Evolutionary conservation across 2,797 vertebrate species (phyloP), one percentile per base, ranked within the genome.

Genomic region (Sylvilagus floridanus): DNA sequence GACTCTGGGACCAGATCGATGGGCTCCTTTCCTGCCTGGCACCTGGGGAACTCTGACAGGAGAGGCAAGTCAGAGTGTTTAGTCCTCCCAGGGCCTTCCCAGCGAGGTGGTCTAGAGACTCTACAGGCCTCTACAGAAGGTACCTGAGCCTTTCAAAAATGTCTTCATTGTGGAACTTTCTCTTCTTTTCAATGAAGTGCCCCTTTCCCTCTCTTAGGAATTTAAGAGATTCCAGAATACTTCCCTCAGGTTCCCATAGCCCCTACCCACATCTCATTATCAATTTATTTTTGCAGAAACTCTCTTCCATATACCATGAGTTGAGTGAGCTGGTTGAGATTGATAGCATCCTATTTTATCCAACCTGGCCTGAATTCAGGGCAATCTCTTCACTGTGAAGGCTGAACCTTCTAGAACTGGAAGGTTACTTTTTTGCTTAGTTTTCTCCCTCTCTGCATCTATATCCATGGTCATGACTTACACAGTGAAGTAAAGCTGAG

Each of bases 381-480:
- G 57, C 87, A 93, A 71, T 28, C 16, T 62, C 65, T 42, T 73
- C 35, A 76, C 37, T 37, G 6, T 75, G 50, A 90, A 82, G n/a
- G 16, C 26, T 47, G 62, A 93, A 88, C 47, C 50, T 85, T 92
- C 35, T 86, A 86, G 54, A 95, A 92, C 6, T 69, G 52, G 35
- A 90, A 88, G 14, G 54, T 78, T 93, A 62, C 68, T 63, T 66
- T n/a, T 69, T 84, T 84, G 16, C 88, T 94, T 30, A 92, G 63
- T 47, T 86, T 72, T 57, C 42, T 62, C 57, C 19, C 30, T 84
- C 17, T 90, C 35, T 71, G 79, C 10, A 88, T 91, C 17, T 47
- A 76, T 60, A 66, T 47, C 52, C 1, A 54, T 0, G 60, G 71
- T n/a, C 22, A 77, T 24, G 5, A 92, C 35, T 73, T 84, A 95